These are phyloP conservation scores for Leptinotarsa haldemani DNA, from an alignment of 2,888 invertebrate species.

Conservation along the genomic window DNA sequence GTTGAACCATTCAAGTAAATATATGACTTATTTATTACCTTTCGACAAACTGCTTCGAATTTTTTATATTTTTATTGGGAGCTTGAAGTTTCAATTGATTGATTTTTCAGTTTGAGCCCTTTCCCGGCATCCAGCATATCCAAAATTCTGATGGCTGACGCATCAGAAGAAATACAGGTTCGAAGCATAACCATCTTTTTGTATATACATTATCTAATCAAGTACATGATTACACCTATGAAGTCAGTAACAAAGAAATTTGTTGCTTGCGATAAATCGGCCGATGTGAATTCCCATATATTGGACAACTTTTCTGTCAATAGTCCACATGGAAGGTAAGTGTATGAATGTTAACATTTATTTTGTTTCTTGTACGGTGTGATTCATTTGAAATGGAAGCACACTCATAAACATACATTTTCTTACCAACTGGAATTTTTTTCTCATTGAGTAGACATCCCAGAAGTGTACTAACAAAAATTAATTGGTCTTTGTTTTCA, in stretches of 20 bases:
- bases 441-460: no score
- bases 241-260: constrained; percentile 55
- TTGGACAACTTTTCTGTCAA: constrained; percentile 55
- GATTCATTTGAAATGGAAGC: no score
- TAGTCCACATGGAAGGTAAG: constrained; percentile 51
- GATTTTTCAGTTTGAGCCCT: constrained; percentile 49
- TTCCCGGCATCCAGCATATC: constrained; percentile 49
- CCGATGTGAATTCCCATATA: constrained; percentile 56
- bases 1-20: constrained; percentile 43
- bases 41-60: background rate
- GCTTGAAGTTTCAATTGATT: no score
- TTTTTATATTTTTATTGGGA: no score
- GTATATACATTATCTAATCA: constrained; percentile 59
- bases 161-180: constrained; percentile 42
- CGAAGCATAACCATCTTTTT: constrained; percentile 56
- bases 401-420: no score
- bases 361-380: no score
- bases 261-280: constrained; percentile 56
- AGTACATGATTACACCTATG: constrained; percentile 53
- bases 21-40: background rate
- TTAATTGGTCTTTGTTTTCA: no score
- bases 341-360: background rate
- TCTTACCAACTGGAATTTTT: no score
- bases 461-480: no score
- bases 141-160: constrained; percentile 44